Evolutionary conservation across 2,113 vertebrate species (phyloP), one percentile per base, ranked within the genome.

Genomic region (Scomber scombrus): DNA sequence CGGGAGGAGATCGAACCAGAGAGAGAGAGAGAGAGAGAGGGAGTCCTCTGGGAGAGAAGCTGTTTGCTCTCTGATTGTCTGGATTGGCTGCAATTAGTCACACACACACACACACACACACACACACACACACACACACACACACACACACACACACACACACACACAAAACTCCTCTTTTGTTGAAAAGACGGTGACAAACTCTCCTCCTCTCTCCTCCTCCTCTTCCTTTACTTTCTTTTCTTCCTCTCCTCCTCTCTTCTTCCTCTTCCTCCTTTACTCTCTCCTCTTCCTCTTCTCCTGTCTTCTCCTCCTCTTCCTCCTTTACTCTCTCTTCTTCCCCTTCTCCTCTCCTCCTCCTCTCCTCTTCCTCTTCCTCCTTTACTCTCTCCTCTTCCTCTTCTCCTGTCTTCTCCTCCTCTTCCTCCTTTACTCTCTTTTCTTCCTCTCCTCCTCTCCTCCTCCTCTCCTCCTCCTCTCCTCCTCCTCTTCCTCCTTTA

Each of bases 31-130:
- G 63, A 2, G 2, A 40, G 40, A 18, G 61, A 29, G 55, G 7
- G 63, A 54, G 62, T 21, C 15, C 8, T 11, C 9, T 29, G 76
- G 45, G 68, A 16, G 16, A 31, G 31, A 9, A 31, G n/a, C 67
- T 66, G 65, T 68, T 52, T 65, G 72, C 58, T 47, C 52, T 58
- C 55, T 54, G 72, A 82, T 75, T 62, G 64, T 21, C 43, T 64
- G 40, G 56, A 65, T 76, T 65, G 66, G 66, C 52, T 52, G 66
- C 72, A 71, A 75, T 82, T 82, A 76, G 80, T 82, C 61, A 83
- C 80, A 72, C 69, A 65, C 57, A 68, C 66, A 67, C 16, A 12
- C 16, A n/a, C 13, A 13, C 34, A 5, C 19, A 11, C 68, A 34
- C 7, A 34, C 4, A 34, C 56, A 6, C 54, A 19, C 69, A 31